Conservation (phyloP, 2,797 vertebrate species). For the Melanotaenia parkinsoni region DNA sequence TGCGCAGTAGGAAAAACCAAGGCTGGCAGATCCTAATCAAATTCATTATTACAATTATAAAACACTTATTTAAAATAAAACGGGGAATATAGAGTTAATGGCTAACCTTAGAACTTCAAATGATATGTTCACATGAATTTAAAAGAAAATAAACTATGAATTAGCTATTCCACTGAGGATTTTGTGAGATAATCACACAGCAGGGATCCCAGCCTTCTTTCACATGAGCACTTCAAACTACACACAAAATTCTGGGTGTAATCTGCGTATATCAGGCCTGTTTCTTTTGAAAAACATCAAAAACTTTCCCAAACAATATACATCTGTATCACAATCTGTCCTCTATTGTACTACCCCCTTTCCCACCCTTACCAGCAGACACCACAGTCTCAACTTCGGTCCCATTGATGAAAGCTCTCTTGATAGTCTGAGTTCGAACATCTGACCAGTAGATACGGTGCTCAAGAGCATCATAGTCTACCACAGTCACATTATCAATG, state of each 20-base stretch:
- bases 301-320: conserved; percentile 3
- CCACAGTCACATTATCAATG: conserved; percentile 96
- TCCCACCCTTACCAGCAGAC: conserved; percentile 86
- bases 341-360: not conserved
- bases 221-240: not conserved
- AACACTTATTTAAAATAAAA: not conserved
- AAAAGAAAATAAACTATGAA: not conserved
- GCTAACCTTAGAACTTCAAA: not conserved
- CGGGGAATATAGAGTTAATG: too few species aligned
- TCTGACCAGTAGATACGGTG: conserved; percentile 98
- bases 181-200: not conserved
- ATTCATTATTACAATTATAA: not conserved
- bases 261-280: not conserved
- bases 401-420: conserved; percentile 96
- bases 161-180: not conserved
- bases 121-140: not conserved
- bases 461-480: conserved; percentile 94
- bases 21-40: not conserved
- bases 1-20: not conserved
- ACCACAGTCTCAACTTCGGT: conserved; percentile 95
- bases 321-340: not conserved
- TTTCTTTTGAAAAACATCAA: not conserved
- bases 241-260: not conserved
- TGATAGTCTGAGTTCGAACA: conserved; percentile 96
- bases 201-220: not conserved